phyloP scores from a whole-genome alignment of 1,140 invertebrate genomes.

The Drosophila asahinai region DNA sequence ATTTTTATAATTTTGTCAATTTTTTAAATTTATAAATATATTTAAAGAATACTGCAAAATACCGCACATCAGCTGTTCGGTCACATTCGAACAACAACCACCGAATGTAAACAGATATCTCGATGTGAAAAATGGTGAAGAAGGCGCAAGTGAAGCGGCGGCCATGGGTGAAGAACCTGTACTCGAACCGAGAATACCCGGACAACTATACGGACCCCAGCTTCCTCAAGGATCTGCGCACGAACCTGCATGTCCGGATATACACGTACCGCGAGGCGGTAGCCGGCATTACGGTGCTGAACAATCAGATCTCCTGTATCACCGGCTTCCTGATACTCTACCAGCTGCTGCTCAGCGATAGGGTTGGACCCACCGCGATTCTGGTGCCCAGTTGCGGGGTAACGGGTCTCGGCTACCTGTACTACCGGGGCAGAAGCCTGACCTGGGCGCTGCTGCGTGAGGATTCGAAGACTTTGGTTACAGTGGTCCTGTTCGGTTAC shows the following conservation, averaged over 20 bases:
- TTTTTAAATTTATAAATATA: not conserved
- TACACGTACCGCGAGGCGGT: conserved; percentile 89
- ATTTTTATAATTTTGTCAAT: too few species aligned
- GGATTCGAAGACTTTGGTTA: conserved; percentile 89
- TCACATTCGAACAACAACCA: not conserved
- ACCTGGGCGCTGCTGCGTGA: conserved; percentile 83
- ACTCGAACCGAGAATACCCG: conserved; percentile 93
- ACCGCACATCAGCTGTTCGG: conserved; percentile 7
- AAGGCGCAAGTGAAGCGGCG: conserved; percentile 49
- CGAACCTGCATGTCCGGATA: conserved; percentile 92
- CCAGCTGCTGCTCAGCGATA: conserved; percentile 90
- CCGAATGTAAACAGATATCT: conserved; percentile 40
- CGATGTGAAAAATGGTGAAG: conserved; percentile 54
- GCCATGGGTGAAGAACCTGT: conserved; percentile 95
- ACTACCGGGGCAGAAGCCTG: conserved; percentile 70
- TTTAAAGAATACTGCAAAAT: too few species aligned
- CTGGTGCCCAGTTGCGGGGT: conserved; percentile 86
- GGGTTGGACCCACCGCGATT: conserved; percentile 87
- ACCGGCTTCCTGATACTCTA: conserved; percentile 91
- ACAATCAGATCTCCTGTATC: conserved; percentile 91
- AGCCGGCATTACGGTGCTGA: conserved; percentile 90
- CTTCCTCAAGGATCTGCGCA: conserved; percentile 94
- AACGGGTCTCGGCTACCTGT: conserved; percentile 86
- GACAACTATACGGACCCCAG: conserved; percentile 96
- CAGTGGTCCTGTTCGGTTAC: conserved; percentile 94